Evolutionary conservation across 2,113 vertebrate genomes (phyloP).

Genomic region (Campylomormyrus numenius): DNA sequence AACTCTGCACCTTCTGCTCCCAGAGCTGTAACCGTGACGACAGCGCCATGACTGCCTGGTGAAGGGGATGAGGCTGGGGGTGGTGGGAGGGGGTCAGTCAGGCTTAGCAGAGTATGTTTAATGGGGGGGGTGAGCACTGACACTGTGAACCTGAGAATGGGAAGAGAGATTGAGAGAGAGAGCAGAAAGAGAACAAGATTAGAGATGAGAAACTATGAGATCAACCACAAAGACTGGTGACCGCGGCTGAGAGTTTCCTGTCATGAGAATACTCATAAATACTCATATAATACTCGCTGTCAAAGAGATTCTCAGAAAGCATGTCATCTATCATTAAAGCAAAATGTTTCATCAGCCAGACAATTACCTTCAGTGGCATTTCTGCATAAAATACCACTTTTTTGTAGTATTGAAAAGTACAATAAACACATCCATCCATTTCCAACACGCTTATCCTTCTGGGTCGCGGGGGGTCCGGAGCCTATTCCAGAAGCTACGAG

Average conservation of each 20-base stretch:
- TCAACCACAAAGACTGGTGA: neutral
- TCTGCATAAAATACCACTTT: neutral
- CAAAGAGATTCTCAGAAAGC: neutral
- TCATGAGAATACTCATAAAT: too few relatives aligned
- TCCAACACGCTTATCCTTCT: too few relatives aligned
- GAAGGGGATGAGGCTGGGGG: constrained; percentile 6
- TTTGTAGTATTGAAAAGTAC: neutral
- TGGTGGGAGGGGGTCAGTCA: neutral
- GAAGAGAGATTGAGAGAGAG: constrained; percentile 8
- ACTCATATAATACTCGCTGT: too few relatives aligned
- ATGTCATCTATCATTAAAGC: neutral
- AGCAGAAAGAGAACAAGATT: neutral
- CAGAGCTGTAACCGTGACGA: constrained; percentile 92
- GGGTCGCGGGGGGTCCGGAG: too few relatives aligned
- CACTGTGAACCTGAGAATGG: constrained; percentile 31
- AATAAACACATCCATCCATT: too few relatives aligned
- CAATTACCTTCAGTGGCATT: neutral
- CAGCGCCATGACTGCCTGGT: constrained; percentile 73
- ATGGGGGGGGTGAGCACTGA: constrained; percentile 25
- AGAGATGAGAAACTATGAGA: neutral
- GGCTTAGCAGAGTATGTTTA: constrained; percentile 46
- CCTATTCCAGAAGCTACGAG: too few relatives aligned
- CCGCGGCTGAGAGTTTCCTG: neutral
- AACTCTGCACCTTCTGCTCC: constrained; percentile 83
- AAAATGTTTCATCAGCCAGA: neutral